Percentiles rank a stretch among this genome's conserved stretches.
These are phyloP conservation scores for Conomelus anceps DNA, from an alignment of 2,888 invertebrate genomes.

Conservation along the genomic window DNA sequence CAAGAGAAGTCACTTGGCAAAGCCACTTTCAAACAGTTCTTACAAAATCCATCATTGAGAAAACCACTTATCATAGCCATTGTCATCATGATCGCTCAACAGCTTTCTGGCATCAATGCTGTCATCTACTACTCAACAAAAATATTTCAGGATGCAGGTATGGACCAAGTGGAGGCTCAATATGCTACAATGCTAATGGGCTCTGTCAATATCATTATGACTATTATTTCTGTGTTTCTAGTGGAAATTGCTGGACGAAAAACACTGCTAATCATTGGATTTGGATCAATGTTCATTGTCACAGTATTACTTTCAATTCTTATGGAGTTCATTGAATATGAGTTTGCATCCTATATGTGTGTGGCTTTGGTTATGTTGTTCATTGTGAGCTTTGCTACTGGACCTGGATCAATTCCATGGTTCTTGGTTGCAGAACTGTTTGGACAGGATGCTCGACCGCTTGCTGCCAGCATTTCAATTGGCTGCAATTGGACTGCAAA, in stretches of 20 bases:
- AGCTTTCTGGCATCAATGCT: slow-evolving; percentile 83
- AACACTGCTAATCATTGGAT: slow-evolving; percentile 69
- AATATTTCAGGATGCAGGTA: slow-evolving; percentile 65
- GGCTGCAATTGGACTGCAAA: slow-evolving; percentile 83
- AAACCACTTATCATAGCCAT: slow-evolving; percentile 75
- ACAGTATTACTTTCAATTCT: slow-evolving; percentile 62
- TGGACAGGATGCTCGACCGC: slow-evolving; percentile 72
- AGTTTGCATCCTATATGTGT: slow-evolving; percentile 39
- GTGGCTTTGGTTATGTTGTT: slow-evolving; percentile 67
- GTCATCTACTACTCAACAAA: slow-evolving; percentile 73
- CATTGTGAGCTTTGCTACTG: slow-evolving; percentile 81
- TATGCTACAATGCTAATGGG: slow-evolving; percentile 81
- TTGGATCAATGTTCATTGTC: slow-evolving; percentile 68
- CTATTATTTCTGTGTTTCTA: slow-evolving; percentile 66
- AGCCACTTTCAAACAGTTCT: slow-evolving; percentile 63
- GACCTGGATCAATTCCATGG: slow-evolving; percentile 91
- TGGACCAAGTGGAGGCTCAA: slow-evolving; percentile 55
- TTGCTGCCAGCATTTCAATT: slow-evolving; percentile 81
- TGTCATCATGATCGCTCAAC: slow-evolving; percentile 80
- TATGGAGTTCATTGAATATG: slow-evolving; percentile 42
- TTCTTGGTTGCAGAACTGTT: slow-evolving; percentile 85
- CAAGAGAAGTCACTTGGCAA: slow-evolving; percentile 50
- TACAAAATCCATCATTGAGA: slow-evolving; percentile 60
- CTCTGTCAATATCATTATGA: slow-evolving; percentile 79
- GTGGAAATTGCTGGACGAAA: slow-evolving; percentile 79